Evolutionary conservation across 2,113 vertebrate species (phyloP).

Genomic region (Crotalus horridus): DNA sequence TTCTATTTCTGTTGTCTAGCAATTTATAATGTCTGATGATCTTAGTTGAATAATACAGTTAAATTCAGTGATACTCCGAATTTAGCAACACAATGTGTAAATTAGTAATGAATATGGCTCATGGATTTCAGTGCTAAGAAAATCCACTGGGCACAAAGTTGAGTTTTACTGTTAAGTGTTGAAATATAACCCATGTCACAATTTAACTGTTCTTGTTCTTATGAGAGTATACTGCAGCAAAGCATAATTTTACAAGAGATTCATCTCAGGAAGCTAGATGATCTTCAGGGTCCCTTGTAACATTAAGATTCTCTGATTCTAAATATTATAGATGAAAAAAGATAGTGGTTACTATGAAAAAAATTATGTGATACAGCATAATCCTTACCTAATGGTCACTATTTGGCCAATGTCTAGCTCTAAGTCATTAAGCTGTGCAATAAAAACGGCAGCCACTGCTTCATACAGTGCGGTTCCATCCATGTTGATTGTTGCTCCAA

Average conservation of each 20-base stretch:
- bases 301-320: background rate
- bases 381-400: slow-evolving; percentile 88
- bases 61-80: background rate
- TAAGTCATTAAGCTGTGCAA: slow-evolving; percentile 90
- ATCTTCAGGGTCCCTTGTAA: background rate
- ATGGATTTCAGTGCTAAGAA: slow-evolving; percentile 1
- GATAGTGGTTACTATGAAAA: background rate
- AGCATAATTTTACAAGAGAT: background rate
- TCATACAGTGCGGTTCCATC: slow-evolving; percentile 96
- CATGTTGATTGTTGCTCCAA: slow-evolving; percentile 99
- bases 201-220: background rate
- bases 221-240: background rate
- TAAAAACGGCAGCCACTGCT: slow-evolving; percentile 94
- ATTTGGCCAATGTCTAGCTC: slow-evolving; percentile 86
- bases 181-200: background rate
- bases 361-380: rapidly evolving
- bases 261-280: background rate
- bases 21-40: background rate
- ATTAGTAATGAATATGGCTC: background rate
- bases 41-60: background rate
- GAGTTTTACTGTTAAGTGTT: background rate
- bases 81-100: background rate
- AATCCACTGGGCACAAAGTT: background rate
- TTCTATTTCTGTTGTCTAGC: background rate
- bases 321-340: background rate